These are phyloP conservation scores for Aspiorhynchus laticeps DNA, from an alignment of 2,113 vertebrate species.

Conservation along the genomic window DNA sequence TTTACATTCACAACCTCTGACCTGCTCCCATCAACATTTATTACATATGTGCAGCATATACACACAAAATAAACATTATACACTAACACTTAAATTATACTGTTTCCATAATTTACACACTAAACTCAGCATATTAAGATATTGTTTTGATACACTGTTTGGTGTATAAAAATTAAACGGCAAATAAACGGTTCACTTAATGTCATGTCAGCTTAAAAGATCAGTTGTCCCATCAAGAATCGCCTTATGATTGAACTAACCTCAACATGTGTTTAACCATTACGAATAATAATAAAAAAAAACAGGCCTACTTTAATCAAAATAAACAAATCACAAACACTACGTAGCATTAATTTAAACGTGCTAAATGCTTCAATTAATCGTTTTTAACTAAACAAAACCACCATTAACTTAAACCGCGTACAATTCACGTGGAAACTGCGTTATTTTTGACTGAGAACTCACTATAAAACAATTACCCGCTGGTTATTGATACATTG, in stretches of 20 bases:
- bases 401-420: background rate
- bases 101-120: background rate
- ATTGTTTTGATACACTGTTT: background rate
- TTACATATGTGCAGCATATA: slow-evolving; percentile 15
- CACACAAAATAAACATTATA: slow-evolving; percentile 17
- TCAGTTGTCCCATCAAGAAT: background rate
- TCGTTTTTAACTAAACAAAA: background rate
- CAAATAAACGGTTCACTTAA: background rate
- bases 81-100: background rate
- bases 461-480: background rate
- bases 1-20: slow-evolving; percentile 39
- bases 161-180: background rate
- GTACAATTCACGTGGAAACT: background rate
- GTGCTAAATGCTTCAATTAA: too few species aligned
- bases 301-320: background rate
- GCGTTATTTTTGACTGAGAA: background rate
- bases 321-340: background rate
- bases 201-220: background rate
- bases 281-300: background rate
- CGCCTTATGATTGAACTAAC: background rate
- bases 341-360: background rate
- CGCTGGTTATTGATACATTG: background rate
- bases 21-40: slow-evolving; percentile 7
- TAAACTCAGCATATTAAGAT: background rate
- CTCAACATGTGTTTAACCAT: too few species aligned